phyloP scores from a whole-genome alignment of 2,113 vertebrate species.

The Ornithorhynchus anatinus region DNA sequence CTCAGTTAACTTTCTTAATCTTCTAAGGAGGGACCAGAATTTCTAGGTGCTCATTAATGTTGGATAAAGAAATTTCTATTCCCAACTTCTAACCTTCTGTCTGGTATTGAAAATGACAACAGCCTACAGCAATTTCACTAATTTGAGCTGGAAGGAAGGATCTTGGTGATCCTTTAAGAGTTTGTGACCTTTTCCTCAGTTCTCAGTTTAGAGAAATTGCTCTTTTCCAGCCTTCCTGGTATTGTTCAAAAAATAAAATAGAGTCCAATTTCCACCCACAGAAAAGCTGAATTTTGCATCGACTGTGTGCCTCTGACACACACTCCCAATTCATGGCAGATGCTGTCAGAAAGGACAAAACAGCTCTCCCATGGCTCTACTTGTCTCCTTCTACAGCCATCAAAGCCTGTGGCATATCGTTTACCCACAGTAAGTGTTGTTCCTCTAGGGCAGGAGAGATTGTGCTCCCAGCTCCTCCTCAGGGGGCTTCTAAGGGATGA shows the following conservation, averaged over 20 bases:
- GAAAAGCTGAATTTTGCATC: slow-evolving; percentile 2
- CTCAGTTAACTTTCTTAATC: not conserved
- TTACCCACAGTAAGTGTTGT: not conserved
- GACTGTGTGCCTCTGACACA: slow-evolving; percentile 11
- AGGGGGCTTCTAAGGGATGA: not conserved
- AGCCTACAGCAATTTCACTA: slow-evolving; percentile 41
- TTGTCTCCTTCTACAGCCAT: not conserved
- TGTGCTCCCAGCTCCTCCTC: not conserved
- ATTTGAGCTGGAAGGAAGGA: slow-evolving; percentile 43
- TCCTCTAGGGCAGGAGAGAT: not conserved
- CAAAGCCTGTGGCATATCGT: slow-evolving; percentile 42
- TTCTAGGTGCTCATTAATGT: not conserved
- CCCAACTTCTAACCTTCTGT: slow-evolving; percentile 31
- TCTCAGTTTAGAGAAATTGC: slow-evolving; percentile 10
- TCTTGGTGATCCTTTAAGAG: slow-evolving; percentile 33
- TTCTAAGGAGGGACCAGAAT: not conserved
- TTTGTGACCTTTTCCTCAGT: slow-evolving; percentile 18
- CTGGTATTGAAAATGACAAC: slow-evolving; percentile 33
- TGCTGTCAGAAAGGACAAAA: slow-evolving; percentile 26
- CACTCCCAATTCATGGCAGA: not conserved
- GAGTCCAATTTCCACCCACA: not conserved
- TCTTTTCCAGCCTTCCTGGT: not conserved
- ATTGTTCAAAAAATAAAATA: no score
- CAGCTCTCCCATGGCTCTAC: not conserved
- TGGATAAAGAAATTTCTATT: slow-evolving; percentile 1